A percentile compares a stretch with the other conserved stretches of the same genome.
Evolutionary conservation across 2,797 vertebrate species (phyloP).

Genomic region (Aldrovandia affinis): DNA sequence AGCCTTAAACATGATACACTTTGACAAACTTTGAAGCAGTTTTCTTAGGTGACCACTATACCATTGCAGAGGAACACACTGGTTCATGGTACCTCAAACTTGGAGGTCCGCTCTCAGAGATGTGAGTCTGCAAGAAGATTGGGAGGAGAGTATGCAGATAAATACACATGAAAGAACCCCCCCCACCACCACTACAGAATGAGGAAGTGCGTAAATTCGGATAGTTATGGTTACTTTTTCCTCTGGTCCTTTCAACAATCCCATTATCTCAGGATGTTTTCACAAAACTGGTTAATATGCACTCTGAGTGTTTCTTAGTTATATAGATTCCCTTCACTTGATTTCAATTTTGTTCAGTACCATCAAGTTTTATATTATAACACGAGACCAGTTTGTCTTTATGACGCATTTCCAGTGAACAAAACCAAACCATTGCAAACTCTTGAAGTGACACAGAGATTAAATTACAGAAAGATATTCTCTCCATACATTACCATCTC

Average conservation of each 20-base stretch:
- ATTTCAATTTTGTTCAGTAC: neutral
- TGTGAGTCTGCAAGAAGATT: too few relatives aligned
- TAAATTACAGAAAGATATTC: neutral
- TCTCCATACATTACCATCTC: too few relatives aligned
- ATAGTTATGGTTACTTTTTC: conserved; percentile 22
- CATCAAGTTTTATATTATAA: neutral
- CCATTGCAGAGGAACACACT: too few relatives aligned
- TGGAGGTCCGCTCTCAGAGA: too few relatives aligned
- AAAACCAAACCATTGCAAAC: neutral
- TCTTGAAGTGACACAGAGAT: neutral
- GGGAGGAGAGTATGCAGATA: too few relatives aligned
- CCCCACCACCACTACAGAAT: neutral
- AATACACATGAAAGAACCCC: neutral
- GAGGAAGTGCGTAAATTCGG: conserved; percentile 31
- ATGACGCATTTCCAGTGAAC: neutral
- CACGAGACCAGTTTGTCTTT: neutral
- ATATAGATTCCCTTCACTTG: neutral
- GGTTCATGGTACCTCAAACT: too few relatives aligned
- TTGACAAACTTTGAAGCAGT: too few relatives aligned
- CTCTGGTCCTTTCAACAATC: conserved; percentile 27
- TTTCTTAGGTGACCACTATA: too few relatives aligned
- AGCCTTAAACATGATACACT: too few relatives aligned
- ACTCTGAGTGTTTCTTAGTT: neutral
- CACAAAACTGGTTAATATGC: conserved; percentile 19
- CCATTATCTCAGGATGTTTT: conserved; percentile 39